A percentile compares a stretch with the other conserved stretches of the same genome.
These are phyloP conservation scores for Hippocampus barbouri DNA, from an alignment of 2,113 vertebrate species.

Conservation along the genomic window DNA sequence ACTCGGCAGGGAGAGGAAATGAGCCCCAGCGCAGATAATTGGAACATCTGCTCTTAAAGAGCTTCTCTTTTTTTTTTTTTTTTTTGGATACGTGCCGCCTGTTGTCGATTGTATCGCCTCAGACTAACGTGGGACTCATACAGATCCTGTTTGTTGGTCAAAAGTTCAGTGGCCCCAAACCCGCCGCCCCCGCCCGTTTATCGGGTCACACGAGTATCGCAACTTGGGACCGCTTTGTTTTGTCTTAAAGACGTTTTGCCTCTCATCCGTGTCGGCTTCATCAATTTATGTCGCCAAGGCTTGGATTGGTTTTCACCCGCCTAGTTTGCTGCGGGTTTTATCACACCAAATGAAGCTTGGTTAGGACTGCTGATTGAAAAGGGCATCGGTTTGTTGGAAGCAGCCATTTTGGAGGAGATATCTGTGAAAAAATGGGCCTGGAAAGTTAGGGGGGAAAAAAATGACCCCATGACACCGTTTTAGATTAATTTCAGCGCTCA, in stretches of 20 bases:
- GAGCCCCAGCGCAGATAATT: slow-evolving; percentile 18
- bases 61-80: neutral
- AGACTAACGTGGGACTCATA: neutral
- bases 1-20: slow-evolving; percentile 15
- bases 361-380: no score
- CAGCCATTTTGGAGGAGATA: neutral
- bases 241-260: no score
- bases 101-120: neutral
- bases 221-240: no score
- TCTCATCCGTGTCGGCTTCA: no score
- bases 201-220: no score
- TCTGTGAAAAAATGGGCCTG: neutral
- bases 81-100: slow-evolving; percentile 14
- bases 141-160: neutral
- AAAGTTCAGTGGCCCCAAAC: neutral
- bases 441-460: neutral
- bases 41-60: slow-evolving; percentile 5
- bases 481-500: neutral
- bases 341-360: no score
- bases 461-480: no score
- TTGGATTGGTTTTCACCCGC: no score
- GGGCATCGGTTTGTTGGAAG: no score
- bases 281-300: no score
- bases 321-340: no score
- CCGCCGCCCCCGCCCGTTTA: no score